Base-by-base conservation (phyloP, 1,140 invertebrate species). In the Copidosoma floridanum region DNA sequence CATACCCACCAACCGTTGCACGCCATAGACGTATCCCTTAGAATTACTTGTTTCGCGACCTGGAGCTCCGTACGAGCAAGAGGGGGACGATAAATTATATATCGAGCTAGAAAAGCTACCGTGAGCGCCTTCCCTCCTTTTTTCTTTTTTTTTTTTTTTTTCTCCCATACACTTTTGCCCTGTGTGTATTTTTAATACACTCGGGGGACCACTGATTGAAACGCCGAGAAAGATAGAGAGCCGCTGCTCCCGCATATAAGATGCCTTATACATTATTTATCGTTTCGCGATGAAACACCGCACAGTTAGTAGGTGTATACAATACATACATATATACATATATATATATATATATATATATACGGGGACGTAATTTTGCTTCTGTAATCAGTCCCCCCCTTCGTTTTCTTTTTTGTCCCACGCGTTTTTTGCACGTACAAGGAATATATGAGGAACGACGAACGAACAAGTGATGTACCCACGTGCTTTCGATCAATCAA, bases 141-240 rank as follows among this genome's bases (percentile, higher is more conserved):
- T 16, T 23, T 23, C 48, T 53, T 35, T 59, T 53, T 59, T 12
- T 47, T 26, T 20, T 38, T 23, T 2, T 38, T 21, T 12, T 47
- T 37, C 48, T 21, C n/a, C 43, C 24, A 11, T 14, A 43, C 32
- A 40, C 29, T 32, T 32, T 32, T 32, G 12, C 29, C 29, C 29
- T 12, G 29, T 12, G 12, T 12, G 12, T 54, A 54, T 60, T 60
- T 60, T 60, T 60, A 60, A 60, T 60, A 60, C 54, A 47, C 58
- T 54, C 51, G n/a, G n/a, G 51, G 52, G 58, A 60, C 40, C 54
- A 60, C 51, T 53, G 58, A 60, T 60, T 60, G 58, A 60, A 60
- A 54, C n/a, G 27, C 16, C 7, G 24, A 35, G 26, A 46, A 4
- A 46, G 44, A 46, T 21, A 46, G 32, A 5, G 55, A 14, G 32